phyloP scores from a whole-genome alignment of 2,888 invertebrate genomes.

The Clusia tigrina region DNA sequence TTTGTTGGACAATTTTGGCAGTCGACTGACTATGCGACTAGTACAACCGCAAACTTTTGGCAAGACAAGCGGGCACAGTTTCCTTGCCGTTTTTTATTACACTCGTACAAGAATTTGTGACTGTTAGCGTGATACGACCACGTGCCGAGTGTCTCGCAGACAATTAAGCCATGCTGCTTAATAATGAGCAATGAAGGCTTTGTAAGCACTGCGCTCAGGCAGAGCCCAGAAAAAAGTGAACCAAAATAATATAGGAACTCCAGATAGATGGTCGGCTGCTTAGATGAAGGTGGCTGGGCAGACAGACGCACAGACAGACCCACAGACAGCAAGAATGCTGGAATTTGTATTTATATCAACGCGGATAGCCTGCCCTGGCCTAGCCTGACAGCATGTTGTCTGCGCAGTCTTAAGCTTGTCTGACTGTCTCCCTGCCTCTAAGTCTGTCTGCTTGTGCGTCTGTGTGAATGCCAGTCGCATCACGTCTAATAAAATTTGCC shows the following conservation, averaged over 20 bases:
- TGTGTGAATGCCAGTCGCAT: not conserved
- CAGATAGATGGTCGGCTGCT: conserved; percentile 7
- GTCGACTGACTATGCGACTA: not conserved
- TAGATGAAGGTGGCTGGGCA: too few relatives aligned
- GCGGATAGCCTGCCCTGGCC: too few relatives aligned
- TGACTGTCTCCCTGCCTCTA: not conserved
- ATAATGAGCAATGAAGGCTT: conserved; percentile 17
- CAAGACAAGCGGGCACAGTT: not conserved
- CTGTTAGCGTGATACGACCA: not conserved
- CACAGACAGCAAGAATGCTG: not conserved
- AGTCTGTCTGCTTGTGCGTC: not conserved
- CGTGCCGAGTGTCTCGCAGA: conserved; percentile 13
- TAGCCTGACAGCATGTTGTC: not conserved
- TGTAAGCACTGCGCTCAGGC: not conserved
- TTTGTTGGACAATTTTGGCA: conserved; percentile 3
- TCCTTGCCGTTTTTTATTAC: not conserved
- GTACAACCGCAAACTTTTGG: not conserved
- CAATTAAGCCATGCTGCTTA: conserved; percentile 26
- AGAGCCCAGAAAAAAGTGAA: not conserved
- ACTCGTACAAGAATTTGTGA: not conserved
- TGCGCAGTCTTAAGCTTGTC: not conserved
- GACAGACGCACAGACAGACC: not conserved
- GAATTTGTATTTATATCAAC: not conserved
- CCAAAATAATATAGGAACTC: conserved; percentile 24
- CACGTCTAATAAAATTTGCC: too few relatives aligned